Conservation (phyloP, 2,113 vertebrate species). For the Pangasianodon gigas region DNA sequence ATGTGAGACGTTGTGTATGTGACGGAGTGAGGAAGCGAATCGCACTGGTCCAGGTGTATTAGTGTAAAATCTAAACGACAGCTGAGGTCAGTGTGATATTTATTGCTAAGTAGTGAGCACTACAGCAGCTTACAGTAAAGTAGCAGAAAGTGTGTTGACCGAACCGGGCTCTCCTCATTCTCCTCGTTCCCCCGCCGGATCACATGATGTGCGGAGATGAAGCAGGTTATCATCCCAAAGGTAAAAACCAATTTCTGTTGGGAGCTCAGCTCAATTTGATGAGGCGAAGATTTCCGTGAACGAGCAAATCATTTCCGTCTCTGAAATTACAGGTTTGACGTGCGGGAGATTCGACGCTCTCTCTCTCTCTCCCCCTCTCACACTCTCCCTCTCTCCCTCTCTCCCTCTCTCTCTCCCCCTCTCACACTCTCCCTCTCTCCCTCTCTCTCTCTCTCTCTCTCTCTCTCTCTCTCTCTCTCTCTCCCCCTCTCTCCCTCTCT, state of each 20-base stretch:
- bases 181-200: slow-evolving; percentile 50
- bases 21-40: background rate
- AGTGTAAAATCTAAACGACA: background rate
- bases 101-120: background rate
- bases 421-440: background rate
- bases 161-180: slow-evolving; percentile 53
- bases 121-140: background rate
- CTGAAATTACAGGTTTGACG: slow-evolving; percentile 74
- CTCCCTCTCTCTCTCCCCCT: slow-evolving; percentile 35
- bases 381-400: background rate
- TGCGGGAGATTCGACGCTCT: slow-evolving; percentile 71
- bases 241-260: slow-evolving; percentile 78
- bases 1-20: too few species aligned
- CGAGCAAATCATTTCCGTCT: slow-evolving; percentile 70
- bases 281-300: slow-evolving; percentile 67
- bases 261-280: slow-evolving; percentile 73
- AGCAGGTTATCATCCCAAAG: slow-evolving; percentile 71
- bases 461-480: slow-evolving; percentile 46
- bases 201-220: slow-evolving; percentile 59
- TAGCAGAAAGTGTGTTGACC: slow-evolving; percentile 48
- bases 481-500: slow-evolving; percentile 34
- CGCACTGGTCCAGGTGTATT: background rate
- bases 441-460: slow-evolving; percentile 43
- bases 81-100: background rate
- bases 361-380: slow-evolving; percentile 52